These are phyloP conservation scores for Phaethon lepturus DNA, from an alignment of 2,113 vertebrate species.

Conservation along the genomic window DNA sequence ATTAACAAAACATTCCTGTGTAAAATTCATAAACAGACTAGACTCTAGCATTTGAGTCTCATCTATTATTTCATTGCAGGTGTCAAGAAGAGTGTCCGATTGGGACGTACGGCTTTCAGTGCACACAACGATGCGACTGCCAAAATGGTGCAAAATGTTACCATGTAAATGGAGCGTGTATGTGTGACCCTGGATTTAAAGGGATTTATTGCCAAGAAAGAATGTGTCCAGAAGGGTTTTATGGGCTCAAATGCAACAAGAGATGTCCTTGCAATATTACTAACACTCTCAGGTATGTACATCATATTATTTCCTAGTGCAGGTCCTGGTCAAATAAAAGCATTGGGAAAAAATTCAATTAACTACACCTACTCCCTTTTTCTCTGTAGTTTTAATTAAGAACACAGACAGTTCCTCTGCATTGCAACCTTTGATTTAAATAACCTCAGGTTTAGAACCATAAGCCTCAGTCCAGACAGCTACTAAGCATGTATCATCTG, in stretches of 20 bases:
- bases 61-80: conserved; percentile 62
- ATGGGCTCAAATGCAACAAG: conserved; percentile 92
- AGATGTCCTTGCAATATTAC: conserved; percentile 89
- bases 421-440: background rate
- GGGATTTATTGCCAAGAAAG: conserved; percentile 92
- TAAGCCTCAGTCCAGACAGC: background rate
- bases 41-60: background rate
- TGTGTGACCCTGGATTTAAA: conserved; percentile 94
- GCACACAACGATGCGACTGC: conserved; percentile 90
- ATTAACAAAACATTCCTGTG: background rate
- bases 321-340: background rate
- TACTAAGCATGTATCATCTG: background rate
- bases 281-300: conserved; percentile 89
- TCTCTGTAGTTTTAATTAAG: background rate
- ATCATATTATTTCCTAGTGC: accelerated
- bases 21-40: background rate
- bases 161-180: conserved; percentile 89
- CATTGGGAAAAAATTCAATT: background rate
- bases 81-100: conserved; percentile 97
- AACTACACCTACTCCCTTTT: background rate
- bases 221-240: conserved; percentile 90
- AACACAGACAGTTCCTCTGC: background rate
- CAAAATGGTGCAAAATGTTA: conserved; percentile 94
- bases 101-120: conserved; percentile 91
- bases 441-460: background rate